A percentile compares a stretch with the other conserved stretches of the same genome.
These are phyloP conservation scores for Ctenosaura bakeri DNA, from an alignment of 2,797 vertebrate species.

Conservation along the genomic window DNA sequence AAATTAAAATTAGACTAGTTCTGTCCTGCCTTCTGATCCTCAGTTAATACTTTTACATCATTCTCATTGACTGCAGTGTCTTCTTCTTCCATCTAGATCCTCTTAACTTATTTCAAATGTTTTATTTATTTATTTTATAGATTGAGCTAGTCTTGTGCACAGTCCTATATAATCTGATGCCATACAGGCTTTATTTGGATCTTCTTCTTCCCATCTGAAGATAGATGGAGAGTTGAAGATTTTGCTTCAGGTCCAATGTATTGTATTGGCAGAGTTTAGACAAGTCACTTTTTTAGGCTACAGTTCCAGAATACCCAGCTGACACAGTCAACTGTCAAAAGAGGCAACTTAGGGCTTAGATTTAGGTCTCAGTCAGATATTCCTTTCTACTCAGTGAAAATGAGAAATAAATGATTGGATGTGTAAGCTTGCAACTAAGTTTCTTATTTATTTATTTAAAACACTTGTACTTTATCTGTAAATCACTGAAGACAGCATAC, in stretches of 20 bases:
- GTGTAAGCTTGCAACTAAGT: not conserved
- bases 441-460: not conserved
- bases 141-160: not conserved
- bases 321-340: too few species aligned
- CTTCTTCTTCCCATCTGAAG: not conserved
- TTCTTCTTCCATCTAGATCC: not conserved
- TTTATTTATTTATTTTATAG: not conserved
- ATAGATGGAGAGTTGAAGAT: not conserved
- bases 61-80: not conserved
- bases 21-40: not conserved
- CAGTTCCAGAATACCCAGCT: too few species aligned
- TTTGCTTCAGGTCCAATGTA: not conserved
- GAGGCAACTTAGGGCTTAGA: too few species aligned
- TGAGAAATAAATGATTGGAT: not conserved
- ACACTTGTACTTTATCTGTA: not conserved
- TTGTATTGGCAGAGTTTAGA: not conserved
- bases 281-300: too few species aligned
- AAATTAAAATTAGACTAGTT: not conserved
- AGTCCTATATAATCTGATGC: not conserved
- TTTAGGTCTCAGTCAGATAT: not conserved
- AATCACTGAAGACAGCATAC: not conserved
- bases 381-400: not conserved
- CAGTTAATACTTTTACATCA: not conserved
- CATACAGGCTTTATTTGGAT: not conserved
- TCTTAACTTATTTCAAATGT: not conserved